Percentiles rank a stretch among this genome's conserved stretches.
phyloP scores from a whole-genome alignment of 2,888 invertebrate genomes.

The Drosophila sordidula region DNA sequence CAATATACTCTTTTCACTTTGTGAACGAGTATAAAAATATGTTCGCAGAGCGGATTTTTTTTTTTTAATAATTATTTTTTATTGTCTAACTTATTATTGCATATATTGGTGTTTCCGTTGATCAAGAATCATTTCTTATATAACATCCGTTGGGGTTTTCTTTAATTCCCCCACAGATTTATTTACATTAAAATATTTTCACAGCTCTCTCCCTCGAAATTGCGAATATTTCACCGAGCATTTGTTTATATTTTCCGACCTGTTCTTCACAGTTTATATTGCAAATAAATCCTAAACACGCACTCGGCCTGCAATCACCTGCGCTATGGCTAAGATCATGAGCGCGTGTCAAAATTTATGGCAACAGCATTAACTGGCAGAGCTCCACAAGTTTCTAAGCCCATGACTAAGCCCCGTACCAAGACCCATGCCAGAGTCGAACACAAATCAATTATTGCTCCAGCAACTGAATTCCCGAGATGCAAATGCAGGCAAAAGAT shows the following conservation, averaged over 20 bases:
- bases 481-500: constrained; percentile 24
- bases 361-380: constrained; percentile 11
- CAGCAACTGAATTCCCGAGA: neutral
- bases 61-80: too few relatives aligned
- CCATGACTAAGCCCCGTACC: neutral
- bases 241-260: constrained; percentile 18
- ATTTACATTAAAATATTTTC: constrained; percentile 24
- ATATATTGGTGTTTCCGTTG: neutral
- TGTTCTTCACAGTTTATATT: constrained; percentile 35
- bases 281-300: constrained; percentile 28
- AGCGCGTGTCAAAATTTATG: constrained; percentile 17
- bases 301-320: constrained; percentile 5
- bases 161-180: neutral
- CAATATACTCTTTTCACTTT: too few relatives aligned
- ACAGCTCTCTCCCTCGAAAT: neutral
- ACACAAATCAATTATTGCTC: constrained; percentile 27
- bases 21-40: too few relatives aligned
- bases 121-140: neutral
- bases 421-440: neutral
- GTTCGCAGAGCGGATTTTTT: too few relatives aligned
- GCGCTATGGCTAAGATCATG: neutral
- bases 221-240: constrained; percentile 15
- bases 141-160: constrained; percentile 4
- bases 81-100: too few relatives aligned
- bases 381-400: neutral